Percentiles rank a stretch among this genome's conserved stretches.
Evolutionary conservation across 1,140 invertebrate species (phyloP).

Genomic region (Pseudobourletiella spinata): DNA sequence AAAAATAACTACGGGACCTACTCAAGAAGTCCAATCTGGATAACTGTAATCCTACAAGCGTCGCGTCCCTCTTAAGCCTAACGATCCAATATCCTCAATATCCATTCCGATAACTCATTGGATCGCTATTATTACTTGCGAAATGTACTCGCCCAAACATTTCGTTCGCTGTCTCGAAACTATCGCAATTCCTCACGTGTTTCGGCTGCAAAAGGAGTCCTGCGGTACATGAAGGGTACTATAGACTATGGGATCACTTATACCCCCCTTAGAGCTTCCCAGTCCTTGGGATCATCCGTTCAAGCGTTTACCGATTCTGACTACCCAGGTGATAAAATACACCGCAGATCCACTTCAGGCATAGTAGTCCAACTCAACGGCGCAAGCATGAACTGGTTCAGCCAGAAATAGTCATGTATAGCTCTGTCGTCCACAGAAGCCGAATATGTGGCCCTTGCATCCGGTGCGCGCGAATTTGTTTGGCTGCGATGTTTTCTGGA

Average conservation of each 20-base stretch:
- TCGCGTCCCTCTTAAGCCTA: too few species aligned
- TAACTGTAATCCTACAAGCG: conserved; percentile 12
- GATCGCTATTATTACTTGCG: conserved; percentile 15
- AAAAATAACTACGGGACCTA: conserved; percentile 2
- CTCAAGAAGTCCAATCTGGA: conserved; percentile 18
- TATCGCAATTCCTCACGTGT: conserved; percentile 7
- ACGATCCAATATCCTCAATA: not conserved
- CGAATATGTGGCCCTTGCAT: conserved; percentile 39
- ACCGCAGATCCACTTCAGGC: conserved; percentile 37
- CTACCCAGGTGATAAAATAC: conserved; percentile 30
- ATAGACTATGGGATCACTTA: not conserved
- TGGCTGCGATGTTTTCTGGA: conserved; percentile 24
- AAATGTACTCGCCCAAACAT: conserved; percentile 25
- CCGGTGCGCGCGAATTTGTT: conserved; percentile 39
- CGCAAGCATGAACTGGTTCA: not conserved
- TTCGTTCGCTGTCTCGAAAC: conserved; percentile 40
- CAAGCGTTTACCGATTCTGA: conserved; percentile 36
- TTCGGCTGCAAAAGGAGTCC: conserved; percentile 2
- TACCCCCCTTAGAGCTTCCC: not conserved
- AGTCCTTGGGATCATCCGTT: not conserved
- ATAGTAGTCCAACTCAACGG: conserved; percentile 35
- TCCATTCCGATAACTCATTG: conserved; percentile 37
- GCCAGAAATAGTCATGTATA: not conserved
- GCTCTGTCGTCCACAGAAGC: conserved; percentile 38
- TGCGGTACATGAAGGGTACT: not conserved